These are phyloP conservation scores for Archilochus colubris DNA, from an alignment of 2,113 vertebrate species.

Conservation along the genomic window DNA sequence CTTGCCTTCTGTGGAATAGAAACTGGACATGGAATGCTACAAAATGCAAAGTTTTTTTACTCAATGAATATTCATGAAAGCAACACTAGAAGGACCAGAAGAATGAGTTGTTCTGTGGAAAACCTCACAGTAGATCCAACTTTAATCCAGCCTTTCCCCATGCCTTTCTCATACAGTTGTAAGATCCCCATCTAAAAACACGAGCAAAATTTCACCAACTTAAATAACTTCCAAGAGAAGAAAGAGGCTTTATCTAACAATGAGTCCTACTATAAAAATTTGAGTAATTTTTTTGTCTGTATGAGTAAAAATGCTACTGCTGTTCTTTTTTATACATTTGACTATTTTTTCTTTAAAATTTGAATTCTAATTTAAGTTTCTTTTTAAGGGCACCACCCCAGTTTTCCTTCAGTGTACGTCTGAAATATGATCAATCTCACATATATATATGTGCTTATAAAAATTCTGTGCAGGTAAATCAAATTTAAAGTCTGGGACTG, in stretches of 20 bases:
- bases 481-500: slow-evolving; percentile 30
- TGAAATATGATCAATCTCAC: neutral
- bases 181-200: neutral
- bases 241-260: neutral
- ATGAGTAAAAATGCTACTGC: neutral
- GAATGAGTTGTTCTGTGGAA: neutral
- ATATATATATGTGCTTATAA: neutral
- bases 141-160: neutral
- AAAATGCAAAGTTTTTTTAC: neutral
- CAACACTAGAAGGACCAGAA: neutral
- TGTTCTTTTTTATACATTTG: neutral
- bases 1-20: neutral
- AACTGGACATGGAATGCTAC: neutral
- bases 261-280: neutral
- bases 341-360: neutral
- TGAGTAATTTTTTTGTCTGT: neutral
- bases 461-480: slow-evolving; percentile 42
- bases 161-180: neutral
- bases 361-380: neutral
- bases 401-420: neutral
- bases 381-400: neutral
- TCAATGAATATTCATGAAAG: neutral
- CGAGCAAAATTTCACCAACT: neutral
- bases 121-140: neutral
- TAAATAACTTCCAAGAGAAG: neutral